Evolutionary conservation across 2,888 invertebrate genomes (phyloP).

Genomic region (Lepidonotus clava): DNA sequence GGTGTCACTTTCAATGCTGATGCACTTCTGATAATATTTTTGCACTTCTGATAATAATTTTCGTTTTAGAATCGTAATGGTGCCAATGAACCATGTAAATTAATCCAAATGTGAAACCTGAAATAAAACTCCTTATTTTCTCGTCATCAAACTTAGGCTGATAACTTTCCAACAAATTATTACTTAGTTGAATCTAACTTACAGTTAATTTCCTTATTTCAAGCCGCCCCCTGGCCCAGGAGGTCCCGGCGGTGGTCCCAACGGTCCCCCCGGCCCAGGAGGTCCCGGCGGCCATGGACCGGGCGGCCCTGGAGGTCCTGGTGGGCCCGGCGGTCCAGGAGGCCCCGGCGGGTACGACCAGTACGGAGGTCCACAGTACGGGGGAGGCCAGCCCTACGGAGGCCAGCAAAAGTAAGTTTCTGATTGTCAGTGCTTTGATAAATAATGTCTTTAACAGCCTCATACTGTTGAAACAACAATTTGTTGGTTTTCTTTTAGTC

Average conservation of each 20-base stretch:
- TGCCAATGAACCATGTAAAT: too few relatives aligned
- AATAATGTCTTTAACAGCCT: not conserved
- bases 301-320: conserved; percentile 47
- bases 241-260: conserved; percentile 52
- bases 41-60: too few relatives aligned
- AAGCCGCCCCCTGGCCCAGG: conserved; percentile 35
- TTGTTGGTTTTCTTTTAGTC: not conserved
- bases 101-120: too few relatives aligned
- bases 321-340: conserved; percentile 52
- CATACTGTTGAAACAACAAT: not conserved
- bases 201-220: too few relatives aligned
- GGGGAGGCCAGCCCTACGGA: not conserved
- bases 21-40: not conserved
- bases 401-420: conserved; percentile 51
- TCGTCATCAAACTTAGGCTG: too few relatives aligned
- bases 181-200: too few relatives aligned
- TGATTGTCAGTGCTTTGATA: not conserved
- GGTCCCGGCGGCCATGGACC: conserved; percentile 59
- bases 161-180: too few relatives aligned
- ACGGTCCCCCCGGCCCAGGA: conserved; percentile 55
- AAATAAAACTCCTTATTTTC: too few relatives aligned
- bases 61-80: too few relatives aligned
- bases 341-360: conserved; percentile 60
- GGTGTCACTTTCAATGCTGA: not conserved
- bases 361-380: conserved; percentile 47